Evolutionary conservation across 2,797 vertebrate species (phyloP).

Genomic region (Benthosema pterotum): DNA sequence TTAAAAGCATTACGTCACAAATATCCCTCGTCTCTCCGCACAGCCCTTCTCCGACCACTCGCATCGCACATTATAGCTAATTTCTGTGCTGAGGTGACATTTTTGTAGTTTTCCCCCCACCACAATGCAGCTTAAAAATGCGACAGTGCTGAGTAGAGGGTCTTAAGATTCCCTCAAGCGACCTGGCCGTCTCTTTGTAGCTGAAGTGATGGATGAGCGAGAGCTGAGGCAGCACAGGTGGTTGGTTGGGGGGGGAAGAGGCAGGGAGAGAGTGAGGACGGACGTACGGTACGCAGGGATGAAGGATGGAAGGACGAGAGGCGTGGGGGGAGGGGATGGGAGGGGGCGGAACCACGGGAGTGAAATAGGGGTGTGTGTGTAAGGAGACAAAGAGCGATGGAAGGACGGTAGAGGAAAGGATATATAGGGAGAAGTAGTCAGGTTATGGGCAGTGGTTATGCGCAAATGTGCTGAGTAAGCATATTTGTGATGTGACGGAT

Average conservation of each 20-base stretch:
- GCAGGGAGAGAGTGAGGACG: background rate
- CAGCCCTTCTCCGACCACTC: slow-evolving; percentile 34
- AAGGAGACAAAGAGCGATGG: background rate
- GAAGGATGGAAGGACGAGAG: background rate
- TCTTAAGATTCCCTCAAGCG: slow-evolving; percentile 50
- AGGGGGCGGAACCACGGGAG: background rate
- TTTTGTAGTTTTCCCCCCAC: slow-evolving; percentile 43
- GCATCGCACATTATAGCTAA: slow-evolving; percentile 48
- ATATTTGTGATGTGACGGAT: too few species aligned
- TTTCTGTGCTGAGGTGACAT: slow-evolving; percentile 44
- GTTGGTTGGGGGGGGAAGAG: slow-evolving; percentile 22
- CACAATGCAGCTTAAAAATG: slow-evolving; percentile 52
- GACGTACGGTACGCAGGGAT: too few species aligned
- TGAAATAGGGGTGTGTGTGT: background rate
- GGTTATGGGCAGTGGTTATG: too few species aligned
- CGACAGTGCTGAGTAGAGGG: slow-evolving; percentile 36
- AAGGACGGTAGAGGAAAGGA: background rate
- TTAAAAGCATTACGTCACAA: slow-evolving; percentile 57
- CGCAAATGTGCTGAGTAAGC: too few species aligned
- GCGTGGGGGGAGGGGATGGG: background rate
- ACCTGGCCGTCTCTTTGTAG: slow-evolving; percentile 42
- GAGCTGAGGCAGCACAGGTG: slow-evolving; percentile 33
- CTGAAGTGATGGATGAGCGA: slow-evolving; percentile 58
- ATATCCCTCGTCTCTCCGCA: slow-evolving; percentile 31
- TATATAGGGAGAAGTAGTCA: background rate